Conservation (phyloP, 2,888 invertebrate species). For the Leptothorax acervorum region DNA sequence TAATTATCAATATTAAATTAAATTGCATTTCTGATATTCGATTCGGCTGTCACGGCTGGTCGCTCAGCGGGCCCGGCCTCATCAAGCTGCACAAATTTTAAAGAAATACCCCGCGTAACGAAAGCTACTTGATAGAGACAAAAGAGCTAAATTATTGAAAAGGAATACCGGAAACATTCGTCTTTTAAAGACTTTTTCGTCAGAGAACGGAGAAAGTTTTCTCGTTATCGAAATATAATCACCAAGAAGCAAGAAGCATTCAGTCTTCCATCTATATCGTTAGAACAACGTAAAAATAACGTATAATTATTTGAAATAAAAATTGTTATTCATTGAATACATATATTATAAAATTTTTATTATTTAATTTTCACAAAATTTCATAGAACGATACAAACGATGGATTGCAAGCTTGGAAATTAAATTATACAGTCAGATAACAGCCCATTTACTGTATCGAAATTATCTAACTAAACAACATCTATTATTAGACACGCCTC, state of each 20-base stretch:
- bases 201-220: slow-evolving; percentile 17
- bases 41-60: not conserved
- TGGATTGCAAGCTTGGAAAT: not conserved
- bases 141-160: slow-evolving; percentile 33
- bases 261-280: not conserved
- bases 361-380: not conserved
- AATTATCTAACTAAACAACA: slow-evolving; percentile 12
- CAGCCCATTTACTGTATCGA: not conserved
- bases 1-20: slow-evolving; percentile 59
- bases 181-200: not conserved
- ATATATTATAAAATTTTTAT: not conserved
- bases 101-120: not conserved
- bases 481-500: not conserved
- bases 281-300: not conserved
- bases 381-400: not conserved
- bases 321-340: not conserved
- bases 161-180: slow-evolving; percentile 23
- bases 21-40: slow-evolving; percentile 38
- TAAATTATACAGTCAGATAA: not conserved
- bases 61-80: no score
- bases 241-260: not conserved
- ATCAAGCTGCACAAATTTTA: not conserved
- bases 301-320: slow-evolving; percentile 21
- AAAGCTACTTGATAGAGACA: slow-evolving; percentile 6
- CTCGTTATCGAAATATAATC: slow-evolving; percentile 48